Evolutionary conservation across 2,113 vertebrate species (phyloP).

Genomic region (Misgurnus mizolepis): DNA sequence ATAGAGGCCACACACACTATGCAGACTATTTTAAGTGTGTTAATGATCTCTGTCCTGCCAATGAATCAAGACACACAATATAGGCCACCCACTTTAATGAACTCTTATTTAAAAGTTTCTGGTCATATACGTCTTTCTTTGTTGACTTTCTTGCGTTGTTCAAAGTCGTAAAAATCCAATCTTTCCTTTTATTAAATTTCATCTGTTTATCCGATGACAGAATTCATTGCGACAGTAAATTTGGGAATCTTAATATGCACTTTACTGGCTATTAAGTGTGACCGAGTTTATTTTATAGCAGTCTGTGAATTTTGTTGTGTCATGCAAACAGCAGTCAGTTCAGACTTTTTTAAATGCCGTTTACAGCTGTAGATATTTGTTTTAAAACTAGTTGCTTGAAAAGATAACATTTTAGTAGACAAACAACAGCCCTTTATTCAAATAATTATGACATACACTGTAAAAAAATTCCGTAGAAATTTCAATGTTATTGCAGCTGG

Average conservation of each 20-base stretch:
- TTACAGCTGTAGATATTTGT: not conserved
- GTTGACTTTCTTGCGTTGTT: not conserved
- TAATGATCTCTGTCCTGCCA: conserved; percentile 34
- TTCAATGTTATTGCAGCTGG: no score
- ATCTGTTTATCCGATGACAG: not conserved
- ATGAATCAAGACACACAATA: conserved; percentile 34
- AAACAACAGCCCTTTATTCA: no score
- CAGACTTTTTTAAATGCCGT: not conserved
- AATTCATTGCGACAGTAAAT: not conserved
- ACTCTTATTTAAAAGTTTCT: not conserved
- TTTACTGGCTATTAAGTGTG: not conserved
- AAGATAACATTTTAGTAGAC: no score
- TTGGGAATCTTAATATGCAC: not conserved
- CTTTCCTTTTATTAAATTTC: not conserved
- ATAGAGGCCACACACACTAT: conserved; percentile 50
- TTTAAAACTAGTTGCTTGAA: no score
- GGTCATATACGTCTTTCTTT: not conserved
- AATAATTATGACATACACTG: no score
- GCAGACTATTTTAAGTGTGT: conserved; percentile 32
- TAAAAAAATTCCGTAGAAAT: no score
- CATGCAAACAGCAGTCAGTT: not conserved
- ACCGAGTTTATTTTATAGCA: not conserved
- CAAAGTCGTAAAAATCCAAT: not conserved
- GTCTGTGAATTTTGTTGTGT: not conserved
- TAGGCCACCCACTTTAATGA: conserved; percentile 62